Percentiles rank a stretch among this genome's conserved stretches.
Evolutionary conservation across 2,888 invertebrate species (phyloP).

Genomic region (Acronicta leporina): DNA sequence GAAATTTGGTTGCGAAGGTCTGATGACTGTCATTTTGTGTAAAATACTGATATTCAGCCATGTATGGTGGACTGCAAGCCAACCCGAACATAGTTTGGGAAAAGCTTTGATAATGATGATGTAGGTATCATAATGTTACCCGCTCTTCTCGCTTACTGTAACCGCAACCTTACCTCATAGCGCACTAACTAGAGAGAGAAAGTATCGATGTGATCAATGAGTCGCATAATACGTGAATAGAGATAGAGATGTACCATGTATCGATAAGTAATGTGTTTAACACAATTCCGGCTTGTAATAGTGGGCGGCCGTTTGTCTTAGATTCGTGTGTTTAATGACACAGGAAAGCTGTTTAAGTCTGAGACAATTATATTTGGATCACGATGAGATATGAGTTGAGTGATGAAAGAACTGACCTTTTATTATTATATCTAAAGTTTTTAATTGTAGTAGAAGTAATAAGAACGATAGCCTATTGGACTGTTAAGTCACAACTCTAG

Average conservation of each 20-base stretch:
- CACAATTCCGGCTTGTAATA: slow-evolving; percentile 28
- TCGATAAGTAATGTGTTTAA: slow-evolving; percentile 44
- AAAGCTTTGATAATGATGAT: too few relatives aligned
- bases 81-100: too few relatives aligned
- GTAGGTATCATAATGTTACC: not conserved
- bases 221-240: slow-evolving; percentile 52
- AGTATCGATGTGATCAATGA: slow-evolving; percentile 58
- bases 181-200: slow-evolving; percentile 50
- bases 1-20: too few relatives aligned
- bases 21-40: too few relatives aligned
- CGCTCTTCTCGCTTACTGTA: slow-evolving; percentile 13
- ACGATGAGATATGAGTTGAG: not conserved
- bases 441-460: too few relatives aligned
- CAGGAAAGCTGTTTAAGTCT: slow-evolving; percentile 30
- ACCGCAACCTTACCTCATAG: slow-evolving; percentile 25
- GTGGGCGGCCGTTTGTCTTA: slow-evolving; percentile 50
- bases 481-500: too few relatives aligned
- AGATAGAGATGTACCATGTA: slow-evolving; percentile 53
- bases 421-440: too few relatives aligned
- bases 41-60: too few relatives aligned
- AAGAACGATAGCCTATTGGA: too few relatives aligned
- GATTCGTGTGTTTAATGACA: slow-evolving; percentile 21
- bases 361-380: not conserved
- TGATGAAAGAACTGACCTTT: too few relatives aligned
- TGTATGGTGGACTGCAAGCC: too few relatives aligned